phyloP scores from a whole-genome alignment of 2,113 vertebrate genomes.

The Garra rufa region DNA sequence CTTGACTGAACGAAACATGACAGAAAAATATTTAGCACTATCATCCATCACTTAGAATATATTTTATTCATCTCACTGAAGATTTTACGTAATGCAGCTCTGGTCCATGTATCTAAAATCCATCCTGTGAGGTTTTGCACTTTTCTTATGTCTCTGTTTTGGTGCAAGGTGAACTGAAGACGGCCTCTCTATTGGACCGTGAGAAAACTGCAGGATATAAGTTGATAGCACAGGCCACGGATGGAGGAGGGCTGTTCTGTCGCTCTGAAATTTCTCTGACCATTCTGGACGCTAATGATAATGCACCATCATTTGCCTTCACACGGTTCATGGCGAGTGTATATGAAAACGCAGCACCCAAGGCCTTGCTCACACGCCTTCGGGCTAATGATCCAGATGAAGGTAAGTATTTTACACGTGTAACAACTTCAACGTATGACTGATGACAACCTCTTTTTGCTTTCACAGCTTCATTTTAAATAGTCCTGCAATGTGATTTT shows the following conservation, averaged over 20 bases:
- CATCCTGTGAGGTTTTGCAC: neutral
- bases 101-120: neutral
- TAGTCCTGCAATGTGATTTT: neutral
- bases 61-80: constrained; percentile 18
- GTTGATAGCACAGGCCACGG: constrained; percentile 88
- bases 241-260: constrained; percentile 93
- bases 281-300: constrained; percentile 95
- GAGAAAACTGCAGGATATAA: constrained; percentile 85
- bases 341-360: constrained; percentile 89
- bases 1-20: constrained; percentile 7
- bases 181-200: constrained; percentile 84
- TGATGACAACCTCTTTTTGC: neutral
- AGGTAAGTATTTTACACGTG: constrained; percentile 73
- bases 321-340: constrained; percentile 84
- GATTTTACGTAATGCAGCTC: neutral
- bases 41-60: neutral
- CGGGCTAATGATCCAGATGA: constrained; percentile 91
- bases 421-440: no score
- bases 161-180: constrained; percentile 87
- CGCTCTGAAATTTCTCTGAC: constrained; percentile 86
- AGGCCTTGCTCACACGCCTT: constrained; percentile 88
- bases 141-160: neutral
- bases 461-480: neutral
- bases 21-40: neutral
- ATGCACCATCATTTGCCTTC: constrained; percentile 87